Base-by-base conservation (phyloP, 2,888 invertebrate species). In the Cheilosia soror region DNA sequence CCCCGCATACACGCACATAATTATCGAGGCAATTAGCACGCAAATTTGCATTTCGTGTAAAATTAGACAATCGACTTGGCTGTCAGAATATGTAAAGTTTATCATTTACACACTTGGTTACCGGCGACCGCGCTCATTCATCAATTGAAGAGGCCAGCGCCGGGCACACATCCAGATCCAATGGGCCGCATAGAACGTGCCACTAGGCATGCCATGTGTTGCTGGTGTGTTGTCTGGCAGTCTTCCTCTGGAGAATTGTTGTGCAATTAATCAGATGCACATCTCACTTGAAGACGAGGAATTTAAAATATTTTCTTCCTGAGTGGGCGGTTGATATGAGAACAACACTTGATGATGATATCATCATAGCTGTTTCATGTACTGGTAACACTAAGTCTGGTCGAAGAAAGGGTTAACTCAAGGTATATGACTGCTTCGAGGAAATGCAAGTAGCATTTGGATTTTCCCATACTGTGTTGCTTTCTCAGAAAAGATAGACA, bases 21-120 rank as follows among this genome's bases (percentile, higher is more conserved):
- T 85, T 81, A 81, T 85, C 76, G 66, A 76, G 85, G 76, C 85
- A 85, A 85, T 85, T 85, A 85, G 76, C 76, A 85, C 81, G 63
- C 76, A 63, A 81, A 81, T 85, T 76, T 77, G 85, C 85, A 81
- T 85, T 77, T 85, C 71, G 68, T 77, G 81, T 80, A 72, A 76
- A 81, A 72, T 85, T 77, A 81, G 81, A 81, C 85, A 85, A 85
- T 83, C 69, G 51, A 63, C 77, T 78, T 51, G 47, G 47, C 57
- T 42, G 44, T 44, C 29, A 63, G 42, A 27, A 66, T 60, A 40
- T 65, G 27, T 44, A 71, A 62, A 80, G 71, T 72, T 69, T 57
- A 80, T 84, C 66, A 55, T 76, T 71, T 60, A 2, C 31, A 42
- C 53, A 11, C 33, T 69, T 40, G 51, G 71, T 51, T 33, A 62